Base-by-base conservation (phyloP, 2,113 vertebrate genomes). In the Plecturocebus donacophilus region DNA sequence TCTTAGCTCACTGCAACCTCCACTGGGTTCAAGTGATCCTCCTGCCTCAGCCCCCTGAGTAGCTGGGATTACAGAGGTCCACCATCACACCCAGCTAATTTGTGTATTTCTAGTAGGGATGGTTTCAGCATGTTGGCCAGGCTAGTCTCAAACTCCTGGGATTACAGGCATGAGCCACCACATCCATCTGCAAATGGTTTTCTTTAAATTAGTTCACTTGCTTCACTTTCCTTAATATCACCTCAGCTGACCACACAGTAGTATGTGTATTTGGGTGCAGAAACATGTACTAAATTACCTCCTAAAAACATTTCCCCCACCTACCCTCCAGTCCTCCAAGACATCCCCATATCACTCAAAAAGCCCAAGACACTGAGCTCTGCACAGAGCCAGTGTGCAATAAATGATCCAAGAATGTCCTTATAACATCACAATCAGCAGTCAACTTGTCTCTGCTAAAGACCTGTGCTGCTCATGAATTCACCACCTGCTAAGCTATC, bases 281-380 rank as follows among this genome's bases (percentile, higher is more conserved):
- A 87, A 93, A 96, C 38, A 47, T 56, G n/a, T 84, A 45, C 47
- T 83, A 66, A 83, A 66, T 73, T 91, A 71, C 35, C n/a, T 93
- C 52, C 70, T 84, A 47, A 76, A 76, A 56, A 14, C 49, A 81
- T 23, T 38, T 56, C 11, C 12, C 32, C 79, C 49, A 21, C 23
- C 49, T 23, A 6, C 35, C 47, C 47, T 49, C 47, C 2, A 49
- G 71, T 75, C 17, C 47, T 16, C 82, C 45, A 45, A 49, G 27
- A 38, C 6, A 68, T 16, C n/a, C 52, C 40, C 13, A 3, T 6
- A 42, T 68, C 61, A 77, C 13, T 77, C 73, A 49, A 70, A 70
- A 84, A 88, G 61, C 42, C 49, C 17, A 64, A 54, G 2, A 40
- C 25, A 20, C n/a, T 20, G 71, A 42, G 42, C 47, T 90, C 40